Base-by-base conservation (phyloP, 1,140 invertebrate genomes). In the Drosophila burlai region DNA sequence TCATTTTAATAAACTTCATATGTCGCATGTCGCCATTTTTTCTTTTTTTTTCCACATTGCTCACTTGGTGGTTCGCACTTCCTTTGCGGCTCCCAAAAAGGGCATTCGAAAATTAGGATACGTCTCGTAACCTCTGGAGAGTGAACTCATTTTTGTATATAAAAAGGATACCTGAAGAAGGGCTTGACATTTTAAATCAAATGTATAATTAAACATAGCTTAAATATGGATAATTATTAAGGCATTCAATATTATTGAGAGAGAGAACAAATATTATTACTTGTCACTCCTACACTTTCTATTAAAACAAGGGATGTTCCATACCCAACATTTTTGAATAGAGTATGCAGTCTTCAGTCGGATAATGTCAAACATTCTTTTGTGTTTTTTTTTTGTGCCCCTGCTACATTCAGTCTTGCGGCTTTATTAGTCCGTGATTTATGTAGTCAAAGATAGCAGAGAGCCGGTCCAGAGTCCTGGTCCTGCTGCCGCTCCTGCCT, bases 1-100 rank as follows among this genome's bases (percentile, higher is more conserved):
- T 83, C 81, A 90, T 90, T 90, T 90, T 90, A 90, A 90, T 90
- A 90, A 91, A 90, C 86, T 91, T 90, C 85, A 90, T 90, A 90
- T 90, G 86, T 90, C 86, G 85, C 85, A 90, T 90, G 85, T 85
- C 85, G 85, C 85, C 79, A 90, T 85, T 91, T 90, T 73, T 89
- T 81, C 63, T 68, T 42, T 46, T 61, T 75, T 73, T 65, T 78
- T 68, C 78, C 76, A 71, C 65, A 59, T 73, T 87, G 64, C 72
- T 63, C 78, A 57, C 69, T 76, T 66, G 58, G 46, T 52, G 50
- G 43, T 64, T 58, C 52, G 50, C 31, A 40, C 64, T 61, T 65
- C 26, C 40, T 65, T 76, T 50, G 58, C 43, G 16, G 16, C 21
- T 26, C 15, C 10, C 18, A 21, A 15, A 47, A 46, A 38, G 42